Base-by-base conservation (phyloP, 2,888 invertebrate genomes). In the Apotomis betuletana region DNA sequence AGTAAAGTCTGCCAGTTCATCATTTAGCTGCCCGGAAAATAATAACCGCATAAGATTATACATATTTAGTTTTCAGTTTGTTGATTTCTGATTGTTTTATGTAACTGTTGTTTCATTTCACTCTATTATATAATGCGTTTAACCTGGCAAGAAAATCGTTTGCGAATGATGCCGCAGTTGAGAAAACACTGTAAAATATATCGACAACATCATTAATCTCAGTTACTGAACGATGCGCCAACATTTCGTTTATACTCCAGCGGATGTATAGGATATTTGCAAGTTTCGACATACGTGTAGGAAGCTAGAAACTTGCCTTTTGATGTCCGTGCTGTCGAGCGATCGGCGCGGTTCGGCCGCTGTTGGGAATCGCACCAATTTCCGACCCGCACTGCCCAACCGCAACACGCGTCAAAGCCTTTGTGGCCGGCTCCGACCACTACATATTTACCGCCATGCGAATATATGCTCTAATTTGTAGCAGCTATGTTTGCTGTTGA, bases 341-440 rank as follows among this genome's bases (percentile, higher is more conserved):
- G 27, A 49, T 49, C 38, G 51, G 74, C 85, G 85, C 80, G 85
- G 85, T 85, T 79, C 76, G 76, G 73, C 85, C 77, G 84, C 82
- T 81, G 84, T 79, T 87, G 86, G 85, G 88, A 89, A 89, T 90
- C 86, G 85, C 83, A 83, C 87, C 89, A 90, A 90, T 91, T 89
- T 87, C 90, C 87, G 88, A 87, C 90, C 90, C 89, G 86, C 85
- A 87, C 85, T 77, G 84, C 77, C 77, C 79, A 84, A 91, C 92
- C 92, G 85, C 92, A 91, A 85, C 85, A 87, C 90, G 88, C 90
- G 87, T 90, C 90, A 90, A 91, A 92, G 91, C 88, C 86, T 89
- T 89, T 91, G 90, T 87, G 87, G 86, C 81, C 75, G 78, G 67
- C 78, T 79, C 78, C 77, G 77, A 84, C 85, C 83, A 82, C 82